phyloP scores from a whole-genome alignment of 1,140 invertebrate genomes.

The Listronotus bonariensis region DNA sequence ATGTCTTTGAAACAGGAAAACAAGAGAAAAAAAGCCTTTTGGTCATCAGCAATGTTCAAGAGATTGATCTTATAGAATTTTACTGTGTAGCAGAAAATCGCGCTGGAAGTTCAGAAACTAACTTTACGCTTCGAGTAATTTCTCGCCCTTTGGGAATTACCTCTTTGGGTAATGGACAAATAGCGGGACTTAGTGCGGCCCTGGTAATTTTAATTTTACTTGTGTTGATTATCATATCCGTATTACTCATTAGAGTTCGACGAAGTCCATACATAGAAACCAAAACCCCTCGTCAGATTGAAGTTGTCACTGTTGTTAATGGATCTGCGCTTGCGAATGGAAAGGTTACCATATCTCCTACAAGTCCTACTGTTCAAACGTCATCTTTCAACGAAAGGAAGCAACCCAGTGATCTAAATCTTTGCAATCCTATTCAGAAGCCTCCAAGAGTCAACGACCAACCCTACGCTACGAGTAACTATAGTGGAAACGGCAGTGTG shows the following conservation, averaged over 20 bases:
- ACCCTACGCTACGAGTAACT: constrained; percentile 65
- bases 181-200: constrained; percentile 82
- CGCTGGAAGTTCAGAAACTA: constrained; percentile 88
- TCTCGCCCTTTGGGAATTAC: constrained; percentile 76
- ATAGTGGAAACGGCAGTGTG: constrained; percentile 65
- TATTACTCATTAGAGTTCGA: constrained; percentile 72
- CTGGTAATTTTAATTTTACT: constrained; percentile 78
- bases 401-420: constrained; percentile 58
- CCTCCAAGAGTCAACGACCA: constrained; percentile 69
- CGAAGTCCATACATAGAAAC: constrained; percentile 71
- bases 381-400: constrained; percentile 56
- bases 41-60: constrained; percentile 83
- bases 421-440: constrained; percentile 70
- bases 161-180: constrained; percentile 79
- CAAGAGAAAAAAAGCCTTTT: constrained; percentile 77
- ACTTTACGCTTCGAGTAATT: constrained; percentile 84
- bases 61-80: constrained; percentile 87
- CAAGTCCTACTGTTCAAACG: constrained; percentile 58
- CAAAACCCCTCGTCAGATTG: constrained; percentile 74
- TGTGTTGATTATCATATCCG: constrained; percentile 73
- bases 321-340: constrained; percentile 58
- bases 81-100: constrained; percentile 90
- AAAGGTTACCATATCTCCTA: constrained; percentile 53
- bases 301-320: constrained; percentile 69
- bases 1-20: constrained; percentile 77